A percentile compares a stretch with the other conserved stretches of the same genome.
Conservation (phyloP, 2,888 invertebrate species). For the Philereme vetulata region DNA sequence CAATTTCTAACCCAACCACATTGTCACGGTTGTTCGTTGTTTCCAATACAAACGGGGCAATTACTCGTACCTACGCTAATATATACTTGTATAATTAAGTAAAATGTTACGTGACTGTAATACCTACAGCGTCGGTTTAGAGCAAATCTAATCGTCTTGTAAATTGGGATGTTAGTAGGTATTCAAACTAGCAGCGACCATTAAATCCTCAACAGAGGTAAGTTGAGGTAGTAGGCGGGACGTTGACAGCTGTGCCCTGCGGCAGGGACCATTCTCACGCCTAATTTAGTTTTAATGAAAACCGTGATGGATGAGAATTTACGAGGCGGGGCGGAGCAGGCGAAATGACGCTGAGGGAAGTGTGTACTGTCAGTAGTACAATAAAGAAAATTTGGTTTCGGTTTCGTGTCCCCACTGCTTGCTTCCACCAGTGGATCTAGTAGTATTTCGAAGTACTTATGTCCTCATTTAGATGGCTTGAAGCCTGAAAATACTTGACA, state of each 20-base stretch:
- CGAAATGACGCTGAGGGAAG: not conserved
- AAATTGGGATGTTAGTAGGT: slow-evolving; percentile 7
- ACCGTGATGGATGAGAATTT: slow-evolving; percentile 18
- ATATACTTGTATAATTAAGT: too few relatives aligned
- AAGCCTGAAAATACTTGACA: too few relatives aligned
- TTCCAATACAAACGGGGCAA: not conserved
- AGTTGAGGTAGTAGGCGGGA: too few relatives aligned
- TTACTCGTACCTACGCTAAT: too few relatives aligned
- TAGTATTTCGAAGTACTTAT: too few relatives aligned
- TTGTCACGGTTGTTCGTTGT: not conserved
- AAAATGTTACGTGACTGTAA: too few relatives aligned
- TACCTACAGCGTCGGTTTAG: not conserved
- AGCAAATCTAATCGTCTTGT: not conserved
- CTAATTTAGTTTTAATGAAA: slow-evolving; percentile 28
- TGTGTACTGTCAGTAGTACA: too few relatives aligned
- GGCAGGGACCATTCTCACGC: slow-evolving; percentile 21
- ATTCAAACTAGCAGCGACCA: not conserved
- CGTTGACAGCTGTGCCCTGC: slow-evolving; percentile 1
- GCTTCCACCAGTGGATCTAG: too few relatives aligned
- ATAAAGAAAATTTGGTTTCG: too few relatives aligned
- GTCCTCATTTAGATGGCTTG: too few relatives aligned
- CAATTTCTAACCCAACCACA: slow-evolving; percentile 1
- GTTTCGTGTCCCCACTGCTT: too few relatives aligned
- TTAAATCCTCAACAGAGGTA: too few relatives aligned
- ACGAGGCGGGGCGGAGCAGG: slow-evolving; percentile 3